Evolutionary conservation across 2,797 vertebrate genomes (phyloP).

Genomic region (Cygnus olor): DNA sequence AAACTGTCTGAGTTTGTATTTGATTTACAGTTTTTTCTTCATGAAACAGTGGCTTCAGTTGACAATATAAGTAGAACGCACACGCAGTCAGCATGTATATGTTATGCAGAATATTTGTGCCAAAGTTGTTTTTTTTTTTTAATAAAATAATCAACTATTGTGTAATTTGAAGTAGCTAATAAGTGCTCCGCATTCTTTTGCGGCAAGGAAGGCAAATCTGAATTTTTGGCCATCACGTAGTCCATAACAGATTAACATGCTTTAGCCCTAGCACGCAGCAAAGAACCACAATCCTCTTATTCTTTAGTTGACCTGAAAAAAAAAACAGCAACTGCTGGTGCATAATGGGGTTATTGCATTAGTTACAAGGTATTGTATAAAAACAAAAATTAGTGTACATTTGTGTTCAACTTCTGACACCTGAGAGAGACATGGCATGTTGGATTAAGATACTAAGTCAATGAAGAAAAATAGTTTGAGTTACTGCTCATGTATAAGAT

Average conservation of each 20-base stretch:
- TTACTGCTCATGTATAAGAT: not conserved
- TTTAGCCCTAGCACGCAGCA: not conserved
- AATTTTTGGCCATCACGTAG: not conserved
- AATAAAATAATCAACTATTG: not conserved
- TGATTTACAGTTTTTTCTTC: not conserved
- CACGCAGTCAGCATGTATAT: not conserved
- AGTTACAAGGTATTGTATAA: not conserved
- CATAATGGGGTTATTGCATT: not conserved
- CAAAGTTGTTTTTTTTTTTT: not conserved
- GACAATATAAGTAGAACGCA: not conserved
- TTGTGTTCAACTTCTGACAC: not conserved
- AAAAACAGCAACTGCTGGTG: not conserved
- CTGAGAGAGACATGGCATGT: not conserved
- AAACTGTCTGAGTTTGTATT: not conserved
- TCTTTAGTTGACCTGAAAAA: constrained; percentile 13
- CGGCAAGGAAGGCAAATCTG: not conserved
- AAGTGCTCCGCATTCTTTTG: constrained; percentile 10
- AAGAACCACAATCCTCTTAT: constrained; percentile 44
- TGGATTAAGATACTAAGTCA: not conserved
- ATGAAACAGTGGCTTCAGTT: not conserved
- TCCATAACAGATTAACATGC: constrained; percentile 27
- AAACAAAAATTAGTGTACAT: not conserved
- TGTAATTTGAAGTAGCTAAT: not conserved
- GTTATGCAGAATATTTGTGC: not conserved
- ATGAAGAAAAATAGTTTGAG: not conserved